Evolutionary conservation across 1,140 invertebrate genomes (phyloP).

Genomic region (Chelonus insularis): DNA sequence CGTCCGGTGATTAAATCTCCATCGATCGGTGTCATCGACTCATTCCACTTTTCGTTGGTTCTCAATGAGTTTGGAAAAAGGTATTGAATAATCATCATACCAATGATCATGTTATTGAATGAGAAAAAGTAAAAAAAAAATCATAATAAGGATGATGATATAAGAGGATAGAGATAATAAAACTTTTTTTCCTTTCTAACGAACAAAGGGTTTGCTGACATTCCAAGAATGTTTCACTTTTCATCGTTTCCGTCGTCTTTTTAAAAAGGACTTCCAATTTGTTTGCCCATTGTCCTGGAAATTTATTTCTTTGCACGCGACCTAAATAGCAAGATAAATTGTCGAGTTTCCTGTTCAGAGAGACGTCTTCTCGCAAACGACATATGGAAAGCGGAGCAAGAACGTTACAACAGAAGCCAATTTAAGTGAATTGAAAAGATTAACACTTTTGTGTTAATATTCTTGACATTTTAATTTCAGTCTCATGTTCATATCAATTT

Average conservation of each 20-base stretch:
- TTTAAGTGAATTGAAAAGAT: no score
- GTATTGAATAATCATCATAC: no score
- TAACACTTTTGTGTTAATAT: no score
- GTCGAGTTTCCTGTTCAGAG: constrained; percentile 9
- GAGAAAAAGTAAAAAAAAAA: not conserved
- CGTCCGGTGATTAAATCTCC: constrained; percentile 25
- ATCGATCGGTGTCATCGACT: constrained; percentile 27
- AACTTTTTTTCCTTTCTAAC: no score
- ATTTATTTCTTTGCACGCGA: constrained; percentile 13
- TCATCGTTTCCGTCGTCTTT: constrained; percentile 7
- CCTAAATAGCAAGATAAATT: constrained; percentile 14
- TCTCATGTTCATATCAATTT: no score
- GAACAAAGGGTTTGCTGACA: not conserved
- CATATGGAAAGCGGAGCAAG: not conserved
- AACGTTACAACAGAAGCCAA: not conserved
- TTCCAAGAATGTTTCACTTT: not conserved
- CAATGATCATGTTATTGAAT: not conserved
- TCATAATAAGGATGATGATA: not conserved
- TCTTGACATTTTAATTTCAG: no score
- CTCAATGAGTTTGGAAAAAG: no score
- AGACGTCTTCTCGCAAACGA: not conserved
- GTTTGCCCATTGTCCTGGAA: constrained; percentile 8
- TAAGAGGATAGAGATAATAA: not conserved
- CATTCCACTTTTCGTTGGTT: constrained; percentile 3
- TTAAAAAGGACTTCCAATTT: constrained; percentile 12